Evolutionary conservation across 92 coral and sea anemone species (phyloP), one percentile per base, ranked within the genome.

Genomic region (Zoanthus gigantus): DNA sequence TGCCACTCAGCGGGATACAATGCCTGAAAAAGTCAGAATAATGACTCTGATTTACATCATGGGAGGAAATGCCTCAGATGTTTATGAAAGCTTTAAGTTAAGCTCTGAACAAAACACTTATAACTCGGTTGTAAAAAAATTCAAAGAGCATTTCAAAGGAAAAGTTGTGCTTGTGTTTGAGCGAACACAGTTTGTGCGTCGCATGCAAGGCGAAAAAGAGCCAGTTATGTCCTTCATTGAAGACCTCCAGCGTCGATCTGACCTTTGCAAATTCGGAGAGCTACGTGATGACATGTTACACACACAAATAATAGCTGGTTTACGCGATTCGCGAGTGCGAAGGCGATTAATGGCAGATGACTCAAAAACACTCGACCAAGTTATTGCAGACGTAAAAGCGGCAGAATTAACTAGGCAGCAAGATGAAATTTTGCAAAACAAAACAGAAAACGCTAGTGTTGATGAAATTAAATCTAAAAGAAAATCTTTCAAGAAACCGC

Each of bases 401-500:
- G 69, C 85, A 16, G 79, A 78, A 78, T 47, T 78, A 23, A 77
- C 87, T 18, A 85, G 81, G 65, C 74, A 90, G 52, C 90, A 86
- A 50, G 87, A 90, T 4, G 75, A 86, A 28, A 90, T 90, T 58
- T 66, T 90, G 13, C 83, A 86, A 76, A 87, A 79, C 58, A 87
- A 78, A 45, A 9, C 31, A 9, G 79, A 75, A 75, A 50, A 60
- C 79, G 60, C 58, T 46, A 50, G 79, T 75, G 61, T 75, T 17
- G 63, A 75, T 9, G 79, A 44, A 56, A 48, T 75, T 12, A 75
- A 31, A 6, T 29, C 58, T 17, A 75, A 28, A 75, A 56, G 13
- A 11, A 75, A 50, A 75, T 29, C 34, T 56, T 7, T 30, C 52
- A 34, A 44, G 42, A 71, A 71, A 44, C 44, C 75, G 42, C 13